These are phyloP conservation scores for Rafetus swinhoei DNA, from an alignment of 2,113 vertebrate species.

Conservation along the genomic window DNA sequence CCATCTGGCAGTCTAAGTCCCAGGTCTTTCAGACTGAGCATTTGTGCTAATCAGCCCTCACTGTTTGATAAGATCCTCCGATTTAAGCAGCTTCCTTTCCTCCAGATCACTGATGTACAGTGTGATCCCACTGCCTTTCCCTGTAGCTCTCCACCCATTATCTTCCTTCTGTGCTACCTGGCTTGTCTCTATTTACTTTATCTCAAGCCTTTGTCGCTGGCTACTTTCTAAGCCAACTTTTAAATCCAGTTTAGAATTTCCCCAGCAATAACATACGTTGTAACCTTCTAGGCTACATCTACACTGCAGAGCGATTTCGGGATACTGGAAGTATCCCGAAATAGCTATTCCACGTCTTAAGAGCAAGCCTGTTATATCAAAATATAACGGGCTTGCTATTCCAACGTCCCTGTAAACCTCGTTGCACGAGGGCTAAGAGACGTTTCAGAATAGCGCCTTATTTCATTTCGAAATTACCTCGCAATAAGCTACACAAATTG, in stretches of 20 bases:
- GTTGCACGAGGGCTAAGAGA: too few species aligned
- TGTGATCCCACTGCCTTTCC: neutral
- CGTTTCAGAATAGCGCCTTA: too few species aligned
- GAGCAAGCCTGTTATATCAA: too few species aligned
- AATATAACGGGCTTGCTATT: too few species aligned
- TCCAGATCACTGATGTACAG: neutral
- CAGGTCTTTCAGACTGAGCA: neutral
- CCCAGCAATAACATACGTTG: neutral
- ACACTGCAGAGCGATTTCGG: too few species aligned
- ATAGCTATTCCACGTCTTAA: too few species aligned
- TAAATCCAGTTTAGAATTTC: neutral
- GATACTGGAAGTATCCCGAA: too few species aligned
- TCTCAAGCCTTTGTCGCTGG: neutral
- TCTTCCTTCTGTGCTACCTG: neutral
- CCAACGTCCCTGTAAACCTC: too few species aligned
- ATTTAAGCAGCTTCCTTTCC: neutral
- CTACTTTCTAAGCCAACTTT: neutral
- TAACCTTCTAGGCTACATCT: neutral
- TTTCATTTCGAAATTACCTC: too few species aligned
- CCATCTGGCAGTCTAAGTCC: neutral
- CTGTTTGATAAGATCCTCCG: neutral
- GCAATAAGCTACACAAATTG: too few species aligned
- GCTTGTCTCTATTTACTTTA: neutral
- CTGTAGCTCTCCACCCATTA: neutral
- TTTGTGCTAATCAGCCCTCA: conserved; percentile 17